These are phyloP conservation scores for Psilopsiagon aurifrons DNA, from an alignment of 2,113 vertebrate species.

Conservation along the genomic window DNA sequence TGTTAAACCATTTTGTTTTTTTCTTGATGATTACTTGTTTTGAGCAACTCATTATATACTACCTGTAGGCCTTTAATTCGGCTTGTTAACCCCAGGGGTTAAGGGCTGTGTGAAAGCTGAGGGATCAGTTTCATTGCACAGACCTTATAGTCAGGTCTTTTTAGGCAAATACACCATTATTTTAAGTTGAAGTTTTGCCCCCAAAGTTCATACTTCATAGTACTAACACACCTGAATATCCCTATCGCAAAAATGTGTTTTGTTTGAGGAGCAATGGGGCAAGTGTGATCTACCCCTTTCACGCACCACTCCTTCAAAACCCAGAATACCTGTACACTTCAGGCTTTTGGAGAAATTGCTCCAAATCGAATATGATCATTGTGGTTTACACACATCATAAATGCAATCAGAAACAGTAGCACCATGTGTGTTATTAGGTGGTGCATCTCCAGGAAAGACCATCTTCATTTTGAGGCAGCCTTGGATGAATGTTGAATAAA, in stretches of 20 bases:
- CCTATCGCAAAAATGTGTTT: not conserved
- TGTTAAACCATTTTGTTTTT: not conserved
- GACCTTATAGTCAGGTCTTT: not conserved
- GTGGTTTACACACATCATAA: accelerated
- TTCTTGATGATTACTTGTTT: not conserved
- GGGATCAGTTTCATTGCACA: not conserved
- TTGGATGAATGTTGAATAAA: not conserved
- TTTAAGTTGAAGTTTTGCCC: not conserved
- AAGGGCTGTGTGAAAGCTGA: not conserved
- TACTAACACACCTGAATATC: not conserved
- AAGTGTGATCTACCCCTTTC: not conserved
- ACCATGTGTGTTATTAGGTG: too few relatives aligned
- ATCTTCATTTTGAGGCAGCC: not conserved
- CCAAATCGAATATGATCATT: accelerated
- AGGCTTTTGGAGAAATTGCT: not conserved
- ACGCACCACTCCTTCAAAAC: not conserved
- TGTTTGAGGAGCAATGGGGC: not conserved
- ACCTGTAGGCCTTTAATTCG: not conserved
- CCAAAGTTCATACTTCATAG: not conserved
- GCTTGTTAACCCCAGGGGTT: accelerated
- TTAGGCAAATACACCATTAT: not conserved
- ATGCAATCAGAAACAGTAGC: not conserved
- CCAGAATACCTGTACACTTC: not conserved
- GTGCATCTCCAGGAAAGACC: not conserved
- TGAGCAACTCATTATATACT: not conserved